Conservation (phyloP, 2,113 vertebrate genomes). For the Centrocercus urophasianus region DNA sequence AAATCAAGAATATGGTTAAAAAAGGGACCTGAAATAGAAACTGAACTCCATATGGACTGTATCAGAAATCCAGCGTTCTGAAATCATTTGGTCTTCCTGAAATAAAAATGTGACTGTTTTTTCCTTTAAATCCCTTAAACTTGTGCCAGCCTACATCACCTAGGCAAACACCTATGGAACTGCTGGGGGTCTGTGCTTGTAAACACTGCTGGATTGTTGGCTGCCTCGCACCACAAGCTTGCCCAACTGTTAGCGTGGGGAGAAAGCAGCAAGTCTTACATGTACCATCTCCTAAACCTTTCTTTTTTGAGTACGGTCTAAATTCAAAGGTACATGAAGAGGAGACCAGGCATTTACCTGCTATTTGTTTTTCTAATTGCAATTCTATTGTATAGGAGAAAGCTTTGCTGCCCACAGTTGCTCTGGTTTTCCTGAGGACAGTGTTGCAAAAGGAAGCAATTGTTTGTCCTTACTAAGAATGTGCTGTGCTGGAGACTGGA, state of each 20-base stretch:
- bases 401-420: rapidly evolving
- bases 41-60: neutral
- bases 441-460: neutral
- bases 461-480: neutral
- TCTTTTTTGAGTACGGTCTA: neutral
- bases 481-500: neutral
- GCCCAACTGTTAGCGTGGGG: rapidly evolving
- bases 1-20: neutral
- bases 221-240: neutral
- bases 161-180: neutral
- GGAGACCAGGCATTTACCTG: neutral
- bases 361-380: neutral
- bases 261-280: neutral
- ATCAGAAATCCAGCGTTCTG: neutral
- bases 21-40: neutral
- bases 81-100: neutral
- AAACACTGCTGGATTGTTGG: neutral
- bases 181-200: neutral
- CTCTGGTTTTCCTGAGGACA: neutral
- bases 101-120: neutral
- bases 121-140: neutral
- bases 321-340: neutral
- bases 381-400: neutral
- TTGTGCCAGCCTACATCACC: neutral
- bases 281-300: neutral